A percentile compares a stretch with the other conserved stretches of the same genome.
phyloP scores from a whole-genome alignment of 2,797 vertebrate genomes.

The Hoplostethus mediterraneus region DNA sequence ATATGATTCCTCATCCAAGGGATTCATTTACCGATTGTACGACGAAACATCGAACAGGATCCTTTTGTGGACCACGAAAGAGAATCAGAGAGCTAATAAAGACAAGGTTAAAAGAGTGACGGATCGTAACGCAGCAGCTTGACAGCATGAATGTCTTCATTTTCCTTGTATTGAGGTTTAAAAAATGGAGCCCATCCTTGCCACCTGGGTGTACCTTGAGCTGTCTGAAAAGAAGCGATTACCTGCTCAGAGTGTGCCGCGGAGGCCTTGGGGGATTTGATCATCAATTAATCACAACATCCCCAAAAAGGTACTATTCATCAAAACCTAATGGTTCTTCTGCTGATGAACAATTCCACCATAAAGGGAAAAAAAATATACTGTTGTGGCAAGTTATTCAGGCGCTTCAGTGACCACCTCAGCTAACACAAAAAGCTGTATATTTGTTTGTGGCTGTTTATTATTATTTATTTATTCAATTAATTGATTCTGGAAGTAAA shows the following conservation, averaged over 20 bases:
- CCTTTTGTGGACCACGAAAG: conserved; percentile 31
- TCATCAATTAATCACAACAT: conserved; percentile 79
- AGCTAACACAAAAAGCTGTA: background rate
- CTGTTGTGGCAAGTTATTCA: conserved; percentile 11
- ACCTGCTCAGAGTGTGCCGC: conserved; percentile 61
- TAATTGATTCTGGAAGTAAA: background rate
- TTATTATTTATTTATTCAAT: no score
- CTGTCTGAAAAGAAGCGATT: conserved; percentile 79
- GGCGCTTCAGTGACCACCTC: conserved; percentile 7
- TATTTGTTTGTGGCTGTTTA: no score
- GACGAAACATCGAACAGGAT: conserved; percentile 10
- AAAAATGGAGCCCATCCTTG: conserved; percentile 73
- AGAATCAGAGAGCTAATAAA: conserved; percentile 50
- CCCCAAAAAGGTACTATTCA: conserved; percentile 70
- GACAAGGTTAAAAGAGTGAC: conserved; percentile 66
- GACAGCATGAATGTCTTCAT: conserved; percentile 79
- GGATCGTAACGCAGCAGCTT: conserved; percentile 61
- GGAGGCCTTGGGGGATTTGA: conserved; percentile 71
- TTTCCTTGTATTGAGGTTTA: conserved; percentile 69
- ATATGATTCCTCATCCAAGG: conserved; percentile 21
- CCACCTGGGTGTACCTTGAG: conserved; percentile 78
- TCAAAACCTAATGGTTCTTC: conserved; percentile 69
- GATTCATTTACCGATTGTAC: conserved; percentile 34
- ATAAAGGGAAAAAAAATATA: conserved; percentile 10
- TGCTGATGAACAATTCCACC: conserved; percentile 62